phyloP scores from a whole-genome alignment of 2,888 invertebrate species.

The Escarpia spicata region DNA sequence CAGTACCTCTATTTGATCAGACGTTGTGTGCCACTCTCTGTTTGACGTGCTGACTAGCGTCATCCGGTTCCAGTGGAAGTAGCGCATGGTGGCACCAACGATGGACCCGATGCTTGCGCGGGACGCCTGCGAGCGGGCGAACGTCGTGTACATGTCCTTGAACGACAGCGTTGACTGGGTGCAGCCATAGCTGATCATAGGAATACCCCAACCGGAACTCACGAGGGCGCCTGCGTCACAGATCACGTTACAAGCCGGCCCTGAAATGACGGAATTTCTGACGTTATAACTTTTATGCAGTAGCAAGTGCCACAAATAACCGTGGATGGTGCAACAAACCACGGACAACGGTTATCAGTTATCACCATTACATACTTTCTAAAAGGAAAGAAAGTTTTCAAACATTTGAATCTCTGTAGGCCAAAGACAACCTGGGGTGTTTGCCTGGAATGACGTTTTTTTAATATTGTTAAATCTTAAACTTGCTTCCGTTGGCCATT shows the following conservation, averaged over 20 bases:
- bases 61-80: conserved; percentile 45
- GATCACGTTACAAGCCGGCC: conserved; percentile 23
- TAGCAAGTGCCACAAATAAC: no score
- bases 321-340: no score
- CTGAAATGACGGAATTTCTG: neutral
- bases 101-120: conserved; percentile 40
- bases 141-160: conserved; percentile 44
- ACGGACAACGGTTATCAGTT: no score
- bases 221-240: conserved; percentile 22
- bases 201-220: conserved; percentile 42
- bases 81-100: conserved; percentile 40
- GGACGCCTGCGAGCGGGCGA: conserved; percentile 43
- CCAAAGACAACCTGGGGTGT: no score
- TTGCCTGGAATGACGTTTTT: no score
- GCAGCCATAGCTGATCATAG: conserved; percentile 52
- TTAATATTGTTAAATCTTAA: no score
- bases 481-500: no score
- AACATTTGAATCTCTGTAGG: no score
- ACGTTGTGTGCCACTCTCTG: conserved; percentile 47
- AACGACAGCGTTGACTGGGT: conserved; percentile 43
- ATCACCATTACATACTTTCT: no score
- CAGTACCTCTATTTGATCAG: conserved; percentile 43
- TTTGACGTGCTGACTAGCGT: conserved; percentile 42
- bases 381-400: no score
- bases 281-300: no score